Evolutionary conservation across 2,113 vertebrate species (phyloP).

Genomic region (Marmota flaviventris): DNA sequence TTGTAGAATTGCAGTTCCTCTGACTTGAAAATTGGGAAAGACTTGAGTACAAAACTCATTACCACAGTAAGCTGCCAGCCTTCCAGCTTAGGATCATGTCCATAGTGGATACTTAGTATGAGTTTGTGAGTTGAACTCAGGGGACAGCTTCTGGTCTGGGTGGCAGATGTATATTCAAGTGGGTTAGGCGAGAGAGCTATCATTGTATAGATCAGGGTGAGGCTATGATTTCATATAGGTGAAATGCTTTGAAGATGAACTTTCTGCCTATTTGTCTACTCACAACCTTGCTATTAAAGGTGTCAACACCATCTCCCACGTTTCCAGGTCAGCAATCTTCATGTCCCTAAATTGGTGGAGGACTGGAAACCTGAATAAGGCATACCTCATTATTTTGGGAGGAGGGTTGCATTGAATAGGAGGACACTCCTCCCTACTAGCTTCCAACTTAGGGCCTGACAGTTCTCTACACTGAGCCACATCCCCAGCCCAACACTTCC

Average conservation of each 20-base stretch:
- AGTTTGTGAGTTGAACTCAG: slow-evolving; percentile 11
- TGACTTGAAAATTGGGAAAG: neutral
- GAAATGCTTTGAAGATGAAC: slow-evolving; percentile 78
- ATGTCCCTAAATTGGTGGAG: slow-evolving; percentile 46
- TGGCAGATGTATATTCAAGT: slow-evolving; percentile 23
- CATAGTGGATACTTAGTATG: neutral
- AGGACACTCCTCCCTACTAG: neutral
- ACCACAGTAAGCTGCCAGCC: neutral
- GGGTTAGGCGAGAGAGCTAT: neutral
- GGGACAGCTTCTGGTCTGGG: neutral
- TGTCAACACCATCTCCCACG: slow-evolving; percentile 67
- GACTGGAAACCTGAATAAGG: slow-evolving; percentile 33
- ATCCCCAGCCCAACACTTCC: neutral
- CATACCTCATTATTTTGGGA: slow-evolving; percentile 45
- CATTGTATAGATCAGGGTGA: slow-evolving; percentile 67
- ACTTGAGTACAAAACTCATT: slow-evolving; percentile 11
- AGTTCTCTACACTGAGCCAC: neutral
- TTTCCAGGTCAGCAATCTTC: slow-evolving; percentile 72
- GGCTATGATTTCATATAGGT: slow-evolving; percentile 49
- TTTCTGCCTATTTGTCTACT: slow-evolving; percentile 71
- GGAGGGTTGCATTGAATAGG: neutral
- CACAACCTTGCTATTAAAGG: slow-evolving; percentile 74
- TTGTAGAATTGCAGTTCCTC: slow-evolving; percentile 51
- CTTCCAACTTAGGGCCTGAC: neutral
- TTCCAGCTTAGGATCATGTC: neutral